Evolutionary conservation across 2,888 invertebrate species (phyloP), one percentile per base, ranked within the genome.

Genomic region (Xanthia icteritia): DNA sequence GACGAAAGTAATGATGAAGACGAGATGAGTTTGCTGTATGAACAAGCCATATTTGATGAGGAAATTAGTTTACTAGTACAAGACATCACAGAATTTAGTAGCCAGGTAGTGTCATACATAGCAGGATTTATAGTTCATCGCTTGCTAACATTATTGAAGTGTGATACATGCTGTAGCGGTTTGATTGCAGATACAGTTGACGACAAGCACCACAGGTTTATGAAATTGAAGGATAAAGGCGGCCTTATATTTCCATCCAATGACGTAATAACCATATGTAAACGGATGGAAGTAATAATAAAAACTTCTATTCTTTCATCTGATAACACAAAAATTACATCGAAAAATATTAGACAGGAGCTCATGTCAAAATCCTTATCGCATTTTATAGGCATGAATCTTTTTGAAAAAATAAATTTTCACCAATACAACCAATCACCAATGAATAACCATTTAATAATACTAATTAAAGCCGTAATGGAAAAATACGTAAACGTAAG

Each of bases 231-330:
- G 31, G 51, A 51, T 67, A 36, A 67, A 51, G 23, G 23, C 23
- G 63, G 63, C 23, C 36, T 36, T 1, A 63, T 63, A 63, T 48
- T 36, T 54, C 88, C 88, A 23, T 73, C 81, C 15, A 60, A 77
- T 23, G 84, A 86, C 36, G 84, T 88, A 6, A 63, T 84, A 54
- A 79, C 36, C 5, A 83, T 86, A 64, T 88, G 86, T 72, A 79
- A 80, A 66, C 39, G 66, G 15, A 75, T 56, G 63, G 69, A 75
- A 75, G 54, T 63, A 56, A 68, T 74, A 61, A 74, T 74, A 66
- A 76, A 76, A 71, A 76, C 61, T 65, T 54, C 20, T 76, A 58
- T 65, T 58, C 39, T 69, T 31, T 54, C 48, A 31, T n/a, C 48
- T 63, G 56, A 64, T 68, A 75, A 68, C 42, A 48, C 48, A 15